Evolutionary conservation across 2,888 invertebrate genomes (phyloP).

Genomic region (Lampropteryx suffumata): DNA sequence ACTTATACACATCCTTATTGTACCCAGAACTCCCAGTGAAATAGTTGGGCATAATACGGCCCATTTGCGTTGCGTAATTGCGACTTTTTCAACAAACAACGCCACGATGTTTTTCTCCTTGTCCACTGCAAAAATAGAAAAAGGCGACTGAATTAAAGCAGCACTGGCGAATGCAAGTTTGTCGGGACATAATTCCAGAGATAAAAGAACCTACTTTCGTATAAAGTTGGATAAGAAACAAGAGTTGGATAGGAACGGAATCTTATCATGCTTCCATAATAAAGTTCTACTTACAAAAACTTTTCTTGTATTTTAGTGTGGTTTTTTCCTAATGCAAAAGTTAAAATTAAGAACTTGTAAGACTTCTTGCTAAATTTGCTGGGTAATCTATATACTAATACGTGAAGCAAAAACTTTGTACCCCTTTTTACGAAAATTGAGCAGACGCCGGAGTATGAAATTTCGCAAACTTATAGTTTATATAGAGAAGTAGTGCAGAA

Average conservation of each 20-base stretch:
- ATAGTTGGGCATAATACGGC: constrained; percentile 29
- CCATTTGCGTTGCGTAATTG: constrained; percentile 47
- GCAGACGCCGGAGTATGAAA: too few species aligned
- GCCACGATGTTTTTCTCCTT: constrained; percentile 27
- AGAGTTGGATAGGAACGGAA: not conserved
- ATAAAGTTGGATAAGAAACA: constrained; percentile 18
- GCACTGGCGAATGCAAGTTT: constrained; percentile 17
- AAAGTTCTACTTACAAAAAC: too few species aligned
- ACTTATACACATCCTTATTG: not conserved
- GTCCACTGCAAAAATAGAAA: constrained; percentile 19
- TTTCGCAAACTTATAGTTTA: too few species aligned
- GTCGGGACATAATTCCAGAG: constrained; percentile 17
- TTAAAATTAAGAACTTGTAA: too few species aligned
- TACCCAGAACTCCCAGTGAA: constrained; percentile 6
- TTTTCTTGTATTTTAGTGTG: too few species aligned
- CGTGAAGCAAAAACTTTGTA: too few species aligned
- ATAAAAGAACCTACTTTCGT: constrained; percentile 8
- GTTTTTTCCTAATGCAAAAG: too few species aligned
- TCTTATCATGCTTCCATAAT: not conserved
- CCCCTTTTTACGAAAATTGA: too few species aligned
- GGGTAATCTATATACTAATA: too few species aligned
- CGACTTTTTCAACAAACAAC: constrained; percentile 36
- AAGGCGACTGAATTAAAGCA: constrained; percentile 23
- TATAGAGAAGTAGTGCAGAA: too few species aligned
- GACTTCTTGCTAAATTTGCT: too few species aligned